These are phyloP conservation scores for Pedetes capensis DNA, from an alignment of 2,113 vertebrate genomes.

Conservation along the genomic window DNA sequence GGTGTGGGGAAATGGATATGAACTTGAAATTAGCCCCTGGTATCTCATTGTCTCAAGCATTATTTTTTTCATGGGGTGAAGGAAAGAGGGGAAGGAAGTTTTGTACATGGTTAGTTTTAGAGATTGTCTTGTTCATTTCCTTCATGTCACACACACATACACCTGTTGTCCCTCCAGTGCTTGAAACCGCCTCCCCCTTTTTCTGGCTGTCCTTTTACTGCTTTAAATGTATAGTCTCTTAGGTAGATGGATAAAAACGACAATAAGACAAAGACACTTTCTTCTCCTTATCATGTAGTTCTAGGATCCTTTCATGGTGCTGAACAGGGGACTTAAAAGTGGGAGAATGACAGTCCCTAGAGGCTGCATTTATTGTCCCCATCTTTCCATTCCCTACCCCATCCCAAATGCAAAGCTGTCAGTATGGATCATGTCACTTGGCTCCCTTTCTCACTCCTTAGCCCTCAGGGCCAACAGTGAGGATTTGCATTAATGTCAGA, in stretches of 20 bases:
- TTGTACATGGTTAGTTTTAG: background rate
- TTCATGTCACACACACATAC: background rate
- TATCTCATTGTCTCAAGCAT: background rate
- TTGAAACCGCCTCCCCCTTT: background rate
- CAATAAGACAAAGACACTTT: background rate
- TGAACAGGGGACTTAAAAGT: background rate
- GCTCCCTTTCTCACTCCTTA: background rate
- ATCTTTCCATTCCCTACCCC: background rate
- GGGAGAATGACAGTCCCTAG: background rate
- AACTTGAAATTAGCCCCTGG: background rate
- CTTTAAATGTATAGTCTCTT: background rate
- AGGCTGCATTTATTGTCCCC: background rate
- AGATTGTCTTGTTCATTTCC: background rate
- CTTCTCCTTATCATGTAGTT: background rate
- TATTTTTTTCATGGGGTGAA: background rate
- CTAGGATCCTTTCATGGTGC: background rate
- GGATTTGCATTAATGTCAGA: conserved; percentile 44
- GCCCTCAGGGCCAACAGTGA: background rate
- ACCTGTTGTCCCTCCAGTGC: too few species aligned
- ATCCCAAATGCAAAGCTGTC: conserved; percentile 49
- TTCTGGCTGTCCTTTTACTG: background rate
- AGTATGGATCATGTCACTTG: conserved; percentile 41
- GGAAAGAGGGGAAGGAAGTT: background rate
- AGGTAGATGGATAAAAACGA: background rate
- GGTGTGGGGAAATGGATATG: background rate